A percentile compares a stretch with the other conserved stretches of the same genome.
phyloP scores from a whole-genome alignment of 2,113 vertebrate genomes.

The Apteryx owenii region DNA sequence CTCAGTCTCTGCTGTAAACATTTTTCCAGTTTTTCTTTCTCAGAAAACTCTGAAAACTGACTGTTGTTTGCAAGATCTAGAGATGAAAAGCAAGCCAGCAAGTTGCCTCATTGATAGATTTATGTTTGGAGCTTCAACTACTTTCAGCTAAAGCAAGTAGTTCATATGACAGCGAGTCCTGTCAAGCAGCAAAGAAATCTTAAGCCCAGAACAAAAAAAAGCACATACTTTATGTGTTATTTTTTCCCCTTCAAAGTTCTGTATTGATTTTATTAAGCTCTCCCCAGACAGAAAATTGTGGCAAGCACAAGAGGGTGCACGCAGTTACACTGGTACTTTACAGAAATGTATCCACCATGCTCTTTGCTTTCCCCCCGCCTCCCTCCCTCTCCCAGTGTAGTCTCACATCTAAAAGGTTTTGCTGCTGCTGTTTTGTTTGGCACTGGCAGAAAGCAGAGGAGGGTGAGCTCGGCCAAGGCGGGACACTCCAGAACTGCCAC shows the following conservation, averaged over 20 bases:
- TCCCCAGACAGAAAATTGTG: background rate
- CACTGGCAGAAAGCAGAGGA: background rate
- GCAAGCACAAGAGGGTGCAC: background rate
- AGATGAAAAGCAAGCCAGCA: background rate
- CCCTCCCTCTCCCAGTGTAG: rapidly evolving
- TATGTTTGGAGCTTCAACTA: background rate
- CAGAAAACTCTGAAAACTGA: background rate
- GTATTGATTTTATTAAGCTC: background rate
- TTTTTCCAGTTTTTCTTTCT: background rate
- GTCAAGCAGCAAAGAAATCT: background rate
- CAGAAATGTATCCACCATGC: background rate
- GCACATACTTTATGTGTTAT: no score
- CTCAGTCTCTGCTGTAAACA: background rate
- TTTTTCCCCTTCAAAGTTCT: background rate
- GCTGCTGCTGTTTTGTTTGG: background rate
- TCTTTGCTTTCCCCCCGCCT: rapidly evolving
- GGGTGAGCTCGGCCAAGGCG: background rate
- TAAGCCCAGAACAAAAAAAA: background rate
- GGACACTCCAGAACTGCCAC: background rate
- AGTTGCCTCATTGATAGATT: background rate
- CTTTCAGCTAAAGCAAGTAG: background rate
- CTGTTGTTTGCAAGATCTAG: background rate
- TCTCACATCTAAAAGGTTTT: background rate
- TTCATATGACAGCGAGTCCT: background rate
- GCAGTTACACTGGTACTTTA: background rate